A percentile compares a stretch with the other conserved stretches of the same genome.
phyloP scores from a whole-genome alignment of 2,113 vertebrate genomes.

The Passer montanus region DNA sequence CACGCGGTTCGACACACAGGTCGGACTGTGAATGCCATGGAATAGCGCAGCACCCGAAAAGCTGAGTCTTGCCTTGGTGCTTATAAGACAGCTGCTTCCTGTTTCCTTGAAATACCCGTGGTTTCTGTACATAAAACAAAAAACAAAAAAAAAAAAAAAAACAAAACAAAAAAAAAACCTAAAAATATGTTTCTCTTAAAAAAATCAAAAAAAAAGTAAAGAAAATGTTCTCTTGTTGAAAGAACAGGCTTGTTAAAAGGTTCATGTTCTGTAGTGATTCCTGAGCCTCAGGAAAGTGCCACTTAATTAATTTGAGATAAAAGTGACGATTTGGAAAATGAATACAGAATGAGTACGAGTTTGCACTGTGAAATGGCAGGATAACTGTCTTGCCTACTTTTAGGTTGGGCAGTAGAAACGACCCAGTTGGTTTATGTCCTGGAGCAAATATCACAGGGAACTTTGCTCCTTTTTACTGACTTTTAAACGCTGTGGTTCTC shows the following conservation, averaged over 20 bases:
- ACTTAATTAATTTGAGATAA: background rate
- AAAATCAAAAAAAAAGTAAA: background rate
- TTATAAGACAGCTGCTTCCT: no score
- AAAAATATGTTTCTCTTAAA: background rate
- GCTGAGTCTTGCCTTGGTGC: background rate
- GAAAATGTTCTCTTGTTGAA: background rate
- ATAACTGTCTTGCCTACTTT: fast-evolving
- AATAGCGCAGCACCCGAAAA: fast-evolving
- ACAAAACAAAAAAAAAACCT: no score
- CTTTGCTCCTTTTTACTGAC: background rate
- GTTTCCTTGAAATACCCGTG: background rate
- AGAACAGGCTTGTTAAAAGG: background rate
- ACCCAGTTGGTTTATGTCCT: background rate
- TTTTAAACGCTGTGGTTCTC: background rate
- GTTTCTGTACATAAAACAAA: background rate
- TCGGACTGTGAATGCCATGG: fast-evolving
- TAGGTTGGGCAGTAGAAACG: background rate
- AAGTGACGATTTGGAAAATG: background rate
- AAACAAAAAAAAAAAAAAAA: no score
- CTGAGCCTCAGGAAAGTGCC: background rate
- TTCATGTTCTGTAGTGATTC: background rate
- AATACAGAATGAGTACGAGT: background rate
- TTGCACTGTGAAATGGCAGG: background rate
- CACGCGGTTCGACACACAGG: fast-evolving
- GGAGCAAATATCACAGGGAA: background rate